These are phyloP conservation scores for Synchiropus splendidus DNA, from an alignment of 2,113 vertebrate species.

Conservation along the genomic window DNA sequence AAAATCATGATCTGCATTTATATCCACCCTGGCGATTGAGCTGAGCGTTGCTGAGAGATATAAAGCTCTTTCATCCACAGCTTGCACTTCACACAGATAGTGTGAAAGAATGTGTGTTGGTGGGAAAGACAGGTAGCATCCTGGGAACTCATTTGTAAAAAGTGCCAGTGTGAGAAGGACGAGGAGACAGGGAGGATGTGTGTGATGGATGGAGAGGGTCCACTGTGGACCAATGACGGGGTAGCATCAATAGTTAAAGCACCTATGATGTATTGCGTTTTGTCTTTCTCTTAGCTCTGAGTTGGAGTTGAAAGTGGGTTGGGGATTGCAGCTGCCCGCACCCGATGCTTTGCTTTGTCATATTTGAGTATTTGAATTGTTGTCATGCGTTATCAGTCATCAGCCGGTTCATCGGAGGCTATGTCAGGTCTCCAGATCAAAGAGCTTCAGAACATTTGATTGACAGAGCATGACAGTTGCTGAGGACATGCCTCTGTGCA, in stretches of 20 bases:
- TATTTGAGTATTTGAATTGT: conserved; percentile 42
- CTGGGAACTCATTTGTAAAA: conserved; percentile 59
- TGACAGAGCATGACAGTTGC: conserved; percentile 24
- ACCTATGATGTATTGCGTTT: conserved; percentile 44
- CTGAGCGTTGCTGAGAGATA: conserved; percentile 12
- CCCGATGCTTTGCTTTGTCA: conserved; percentile 34
- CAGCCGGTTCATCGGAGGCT: conserved; percentile 26
- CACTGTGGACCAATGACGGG: conserved; percentile 41
- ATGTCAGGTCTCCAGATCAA: conserved; percentile 37
- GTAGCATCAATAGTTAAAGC: conserved; percentile 52
- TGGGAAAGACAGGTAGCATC: conserved; percentile 37
- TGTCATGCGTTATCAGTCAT: conserved; percentile 46
- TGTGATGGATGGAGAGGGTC: conserved; percentile 48
- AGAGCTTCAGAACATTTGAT: conserved; percentile 36
- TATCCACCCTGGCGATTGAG: conserved; percentile 31
- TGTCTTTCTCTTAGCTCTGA: conserved; percentile 29
- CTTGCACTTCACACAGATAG: conserved; percentile 24
- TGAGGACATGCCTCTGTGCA: too few species aligned
- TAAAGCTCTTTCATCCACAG: conserved; percentile 29
- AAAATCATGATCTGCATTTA: conserved; percentile 29
- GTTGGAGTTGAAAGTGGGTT: conserved; percentile 42
- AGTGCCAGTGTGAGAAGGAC: conserved; percentile 43
- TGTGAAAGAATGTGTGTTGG: conserved; percentile 18
- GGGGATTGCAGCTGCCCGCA: conserved; percentile 40
- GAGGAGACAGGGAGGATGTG: conserved; percentile 35